Base-by-base conservation (phyloP, 2,113 vertebrate species). In the Marmota flaviventris region DNA sequence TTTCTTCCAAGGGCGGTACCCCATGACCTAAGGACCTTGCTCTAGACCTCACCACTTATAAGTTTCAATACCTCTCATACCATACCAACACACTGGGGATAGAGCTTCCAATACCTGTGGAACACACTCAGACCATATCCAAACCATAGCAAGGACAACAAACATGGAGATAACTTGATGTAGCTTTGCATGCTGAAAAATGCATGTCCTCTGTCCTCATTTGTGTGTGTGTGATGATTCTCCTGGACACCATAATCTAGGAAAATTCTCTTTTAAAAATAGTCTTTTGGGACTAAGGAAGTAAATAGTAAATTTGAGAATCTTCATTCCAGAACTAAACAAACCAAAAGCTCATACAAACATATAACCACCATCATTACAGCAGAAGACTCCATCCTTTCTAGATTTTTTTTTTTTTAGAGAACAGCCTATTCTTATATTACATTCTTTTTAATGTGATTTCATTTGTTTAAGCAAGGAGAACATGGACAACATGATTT, bases 201-300 rank as follows among this genome's bases (percentile, higher is more conserved):
- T 10, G 1, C 29, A 75, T 39, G 27, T n/a, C 3, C 13, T 51
- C 8, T 27, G 65, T 65, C 37, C 12, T 48, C 18, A 48, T 37
- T 29, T 61, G 20, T 67, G 53, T 94, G 63, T 65, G 63, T 92
- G 22, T 18, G 4, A 96, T 53, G 10, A 29, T 85, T 97, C 84
- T 20, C 3, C 4, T 29, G 2, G 8, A 42, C 32, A n/a, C 4
- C 2, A 56, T 34, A 81, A 81, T 87, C 90, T 94, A 94, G 14
- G 3, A 84, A 90, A 42, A 51, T 34, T 86, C 8, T 85, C 7
- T 48, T 48, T 42, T 1, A 48, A 61, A 95, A 72, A 27, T 17
- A 53, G 24, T 61, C 25, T 58, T 48, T 82, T 24, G 29, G 32
- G 32, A 72, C 20, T 77, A 25, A 51, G 25, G 29, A 73, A 82